Conservation (phyloP, 2,888 invertebrate species). For the Cryptus viduatorius region DNA sequence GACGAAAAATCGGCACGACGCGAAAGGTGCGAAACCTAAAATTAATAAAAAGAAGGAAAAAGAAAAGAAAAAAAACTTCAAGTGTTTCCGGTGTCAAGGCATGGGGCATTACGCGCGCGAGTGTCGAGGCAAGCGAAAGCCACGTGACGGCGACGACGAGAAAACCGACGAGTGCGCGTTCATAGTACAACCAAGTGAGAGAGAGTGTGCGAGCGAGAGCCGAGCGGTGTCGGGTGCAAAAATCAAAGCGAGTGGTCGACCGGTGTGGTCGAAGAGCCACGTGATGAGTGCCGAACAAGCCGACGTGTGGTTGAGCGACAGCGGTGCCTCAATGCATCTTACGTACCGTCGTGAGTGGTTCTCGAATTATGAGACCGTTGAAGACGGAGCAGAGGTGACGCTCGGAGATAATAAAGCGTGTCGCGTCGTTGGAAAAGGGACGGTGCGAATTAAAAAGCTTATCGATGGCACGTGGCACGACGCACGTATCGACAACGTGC, state of each 20-base stretch:
- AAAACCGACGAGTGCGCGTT: conserved; percentile 25
- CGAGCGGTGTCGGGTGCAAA: too few relatives aligned
- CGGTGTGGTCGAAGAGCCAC: too few relatives aligned
- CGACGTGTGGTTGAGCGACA: not conserved
- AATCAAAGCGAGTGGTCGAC: not conserved
- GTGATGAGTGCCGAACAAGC: not conserved
- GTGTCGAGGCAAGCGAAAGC: conserved; percentile 10
- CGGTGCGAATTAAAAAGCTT: conserved; percentile 62
- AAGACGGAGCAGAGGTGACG: conserved; percentile 39
- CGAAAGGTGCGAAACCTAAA: too few relatives aligned
- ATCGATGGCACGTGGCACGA: conserved; percentile 65
- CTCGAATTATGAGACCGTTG: conserved; percentile 53
- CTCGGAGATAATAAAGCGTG: conserved; percentile 68
- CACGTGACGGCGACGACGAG: not conserved
- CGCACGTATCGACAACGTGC: conserved; percentile 67
- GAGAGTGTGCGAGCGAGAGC: conserved; percentile 1
- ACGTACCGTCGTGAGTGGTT: conserved; percentile 58
- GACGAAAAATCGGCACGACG: not conserved
- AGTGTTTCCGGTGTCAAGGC: conserved; percentile 8
- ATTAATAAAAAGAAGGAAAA: not conserved
- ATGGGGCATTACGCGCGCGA: conserved; percentile 28
- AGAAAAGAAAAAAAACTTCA: not conserved
- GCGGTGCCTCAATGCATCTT: not conserved
- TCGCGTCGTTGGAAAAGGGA: conserved; percentile 66
- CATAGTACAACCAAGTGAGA: not conserved